Evolutionary conservation across 2,113 vertebrate genomes (phyloP).

Genomic region (Odontesthes bonariensis): DNA sequence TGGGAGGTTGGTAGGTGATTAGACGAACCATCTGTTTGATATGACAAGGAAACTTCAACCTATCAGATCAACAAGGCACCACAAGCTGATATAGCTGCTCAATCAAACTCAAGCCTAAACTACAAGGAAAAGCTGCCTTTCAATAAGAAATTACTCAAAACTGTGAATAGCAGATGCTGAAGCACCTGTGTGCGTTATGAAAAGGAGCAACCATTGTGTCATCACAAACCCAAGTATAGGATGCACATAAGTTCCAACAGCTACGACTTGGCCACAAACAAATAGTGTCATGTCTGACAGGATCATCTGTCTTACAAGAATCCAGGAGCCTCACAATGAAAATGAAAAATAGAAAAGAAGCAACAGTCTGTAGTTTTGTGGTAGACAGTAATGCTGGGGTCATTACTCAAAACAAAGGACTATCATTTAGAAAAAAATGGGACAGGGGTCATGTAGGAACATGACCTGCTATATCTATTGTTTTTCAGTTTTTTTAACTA

Average conservation of each 20-base stretch:
- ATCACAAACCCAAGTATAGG: no score
- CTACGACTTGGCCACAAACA: background rate
- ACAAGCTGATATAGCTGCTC: background rate
- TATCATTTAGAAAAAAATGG: background rate
- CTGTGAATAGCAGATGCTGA: no score
- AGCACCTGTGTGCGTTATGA: no score
- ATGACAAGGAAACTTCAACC: background rate
- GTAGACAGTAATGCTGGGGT: no score
- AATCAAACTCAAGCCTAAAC: constrained; percentile 4
- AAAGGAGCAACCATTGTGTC: no score
- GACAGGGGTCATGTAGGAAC: background rate
- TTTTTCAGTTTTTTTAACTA: no score
- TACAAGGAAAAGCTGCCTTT: background rate
- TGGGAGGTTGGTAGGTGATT: background rate
- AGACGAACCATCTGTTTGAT: background rate
- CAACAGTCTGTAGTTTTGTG: background rate
- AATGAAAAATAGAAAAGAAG: constrained; percentile 3
- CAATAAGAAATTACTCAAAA: no score
- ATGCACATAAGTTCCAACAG: no score
- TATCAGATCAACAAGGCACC: background rate
- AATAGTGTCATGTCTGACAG: background rate
- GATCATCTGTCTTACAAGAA: constrained; percentile 8
- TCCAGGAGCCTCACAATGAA: background rate
- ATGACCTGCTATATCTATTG: background rate
- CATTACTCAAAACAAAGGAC: constrained; percentile 11